Percentiles rank a stretch among this genome's conserved stretches.
These are phyloP conservation scores for Machimus rusticus DNA, from an alignment of 2,888 invertebrate genomes.

Conservation along the genomic window DNA sequence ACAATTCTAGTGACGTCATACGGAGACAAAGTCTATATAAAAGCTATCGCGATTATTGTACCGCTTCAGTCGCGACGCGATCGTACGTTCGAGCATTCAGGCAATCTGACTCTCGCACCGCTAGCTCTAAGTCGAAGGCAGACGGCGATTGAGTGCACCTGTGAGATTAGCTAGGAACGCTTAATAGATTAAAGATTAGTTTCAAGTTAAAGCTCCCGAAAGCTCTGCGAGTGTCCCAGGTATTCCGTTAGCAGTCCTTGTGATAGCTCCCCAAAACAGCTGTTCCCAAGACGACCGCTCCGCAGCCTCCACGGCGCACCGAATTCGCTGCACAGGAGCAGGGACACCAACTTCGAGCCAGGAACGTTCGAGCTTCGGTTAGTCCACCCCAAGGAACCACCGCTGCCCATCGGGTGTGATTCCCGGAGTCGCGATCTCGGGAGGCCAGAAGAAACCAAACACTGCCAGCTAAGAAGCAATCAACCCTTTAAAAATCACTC, in stretches of 20 bases:
- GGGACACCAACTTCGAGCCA: not conserved
- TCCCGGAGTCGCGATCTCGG: not conserved
- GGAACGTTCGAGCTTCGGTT: not conserved
- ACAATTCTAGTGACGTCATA: constrained; percentile 31
- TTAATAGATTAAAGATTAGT: not conserved
- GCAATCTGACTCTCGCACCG: not conserved
- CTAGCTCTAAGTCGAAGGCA: not conserved
- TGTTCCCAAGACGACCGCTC: not conserved
- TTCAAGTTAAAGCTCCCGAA: constrained; percentile 7
- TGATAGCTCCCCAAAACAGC: not conserved
- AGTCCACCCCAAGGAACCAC: not conserved
- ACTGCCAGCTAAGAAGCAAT: constrained; percentile 17
- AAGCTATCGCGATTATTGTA: constrained; percentile 44
- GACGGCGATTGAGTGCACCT: not conserved
- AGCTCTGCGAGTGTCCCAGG: not conserved
- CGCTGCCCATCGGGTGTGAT: not conserved
- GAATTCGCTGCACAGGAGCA: not conserved
- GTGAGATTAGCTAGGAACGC: not conserved
- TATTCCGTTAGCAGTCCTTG: not conserved
- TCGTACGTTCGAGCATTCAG: constrained; percentile 44
- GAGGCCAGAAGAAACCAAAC: not conserved
- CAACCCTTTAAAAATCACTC: not conserved
- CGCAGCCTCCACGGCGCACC: not conserved
- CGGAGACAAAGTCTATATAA: constrained; percentile 44
- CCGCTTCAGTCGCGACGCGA: constrained; percentile 48